These are phyloP conservation scores for Enteromius mattozi DNA, from an alignment of 2,797 vertebrate species.

Conservation along the genomic window DNA sequence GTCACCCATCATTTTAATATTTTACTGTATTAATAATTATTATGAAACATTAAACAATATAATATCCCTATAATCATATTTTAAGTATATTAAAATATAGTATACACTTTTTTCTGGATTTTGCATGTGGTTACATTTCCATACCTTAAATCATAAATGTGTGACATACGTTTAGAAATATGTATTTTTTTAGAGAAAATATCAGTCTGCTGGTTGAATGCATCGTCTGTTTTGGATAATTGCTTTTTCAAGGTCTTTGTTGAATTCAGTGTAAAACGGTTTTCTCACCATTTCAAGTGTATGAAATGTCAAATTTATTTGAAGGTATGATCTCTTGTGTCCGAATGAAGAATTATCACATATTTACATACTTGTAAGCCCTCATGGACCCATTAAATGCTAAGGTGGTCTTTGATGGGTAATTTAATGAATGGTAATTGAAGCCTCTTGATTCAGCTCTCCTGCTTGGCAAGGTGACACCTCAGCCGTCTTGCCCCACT, in stretches of 20 bases:
- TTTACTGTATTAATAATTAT: neutral
- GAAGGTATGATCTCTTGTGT: neutral
- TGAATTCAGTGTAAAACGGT: neutral
- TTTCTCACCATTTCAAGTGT: neutral
- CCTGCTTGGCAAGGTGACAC: constrained; percentile 60
- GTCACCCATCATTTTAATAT: neutral
- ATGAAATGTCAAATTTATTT: neutral
- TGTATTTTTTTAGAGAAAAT: neutral
- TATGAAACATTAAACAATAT: neutral
- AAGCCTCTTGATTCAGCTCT: constrained; percentile 33
- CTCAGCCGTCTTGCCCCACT: constrained; percentile 67
- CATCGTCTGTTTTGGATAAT: neutral
- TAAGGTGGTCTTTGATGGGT: neutral
- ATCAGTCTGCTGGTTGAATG: neutral
- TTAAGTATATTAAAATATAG: neutral
- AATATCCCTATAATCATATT: neutral
- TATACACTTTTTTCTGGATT: neutral
- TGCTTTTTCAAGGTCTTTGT: neutral
- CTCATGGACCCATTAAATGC: constrained; percentile 9
- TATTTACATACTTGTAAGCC: neutral
- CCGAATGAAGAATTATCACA: neutral
- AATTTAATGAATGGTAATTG: constrained; percentile 13
- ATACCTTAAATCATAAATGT: neutral
- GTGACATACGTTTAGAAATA: neutral
- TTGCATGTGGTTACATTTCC: neutral